Evolutionary conservation across 1,140 invertebrate genomes (phyloP), one percentile per base, ranked within the genome.

Genomic region (Brachionus calyciflorus): DNA sequence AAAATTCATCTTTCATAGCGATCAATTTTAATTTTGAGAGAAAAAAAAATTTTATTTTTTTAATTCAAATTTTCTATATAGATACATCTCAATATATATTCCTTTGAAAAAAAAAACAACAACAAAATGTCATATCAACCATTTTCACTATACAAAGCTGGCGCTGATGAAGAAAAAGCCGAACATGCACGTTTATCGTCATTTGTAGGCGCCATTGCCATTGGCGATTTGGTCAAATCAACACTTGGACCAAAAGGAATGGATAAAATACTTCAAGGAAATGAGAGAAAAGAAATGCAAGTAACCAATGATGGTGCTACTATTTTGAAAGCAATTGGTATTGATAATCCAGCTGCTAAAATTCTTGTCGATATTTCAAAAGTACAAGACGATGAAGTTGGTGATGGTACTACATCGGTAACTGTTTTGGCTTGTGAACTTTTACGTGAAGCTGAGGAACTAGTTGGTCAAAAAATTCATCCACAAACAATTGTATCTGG

Each of bases 231-330:
- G 55, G 92, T 99, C 0, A 99, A 98, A 84, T 95, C 92, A 77
- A 99, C 97, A 10, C 87, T 99, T 12, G 97, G 97, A 17, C 97
- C 97, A 14, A 99, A 99, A 87, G 96, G 97, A 82, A 99, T 99
- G 97, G 96, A 99, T 84, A 99, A 99, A 88, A 98, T 99, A 81
- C 86, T 99, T 9, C 83, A 84, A 73, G 90, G 96, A n/a, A 89
- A 91, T 48, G 88, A 89, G 80, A 91, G 92, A 17, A 88, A 92
- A 77, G 90, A 84, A 26, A 91, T 99, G 70, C 91, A 96, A 86
- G 93, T 99, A 5, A 99, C 97, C 41, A 99, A 99, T 87, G 97
- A 99, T 87, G 97, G 97, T 77, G 97, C 97, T 12, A 99, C 97
- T 5, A 99, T 99, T 83, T 86, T 99, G 49, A 94, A 95, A 84